phyloP scores from a whole-genome alignment of 2,888 invertebrate species.

The Drosophila algonquin region DNA sequence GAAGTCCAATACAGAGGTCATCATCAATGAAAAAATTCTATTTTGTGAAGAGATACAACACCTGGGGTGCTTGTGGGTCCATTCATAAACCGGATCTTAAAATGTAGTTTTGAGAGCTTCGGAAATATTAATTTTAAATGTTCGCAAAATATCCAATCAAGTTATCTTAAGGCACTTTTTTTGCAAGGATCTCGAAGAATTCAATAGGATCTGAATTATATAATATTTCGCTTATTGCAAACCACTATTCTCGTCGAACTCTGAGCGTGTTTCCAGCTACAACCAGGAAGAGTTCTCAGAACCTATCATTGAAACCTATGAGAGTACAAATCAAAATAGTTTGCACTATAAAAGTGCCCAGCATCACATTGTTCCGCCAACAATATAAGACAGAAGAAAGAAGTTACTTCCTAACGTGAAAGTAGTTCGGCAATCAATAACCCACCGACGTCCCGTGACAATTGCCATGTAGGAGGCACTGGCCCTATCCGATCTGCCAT shows the following conservation, averaged over 20 bases:
- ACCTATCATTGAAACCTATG: conserved; percentile 32
- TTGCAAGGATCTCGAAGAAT: too few species aligned
- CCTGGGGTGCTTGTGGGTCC: too few species aligned
- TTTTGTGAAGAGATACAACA: too few species aligned
- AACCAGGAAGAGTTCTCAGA: conserved; percentile 33
- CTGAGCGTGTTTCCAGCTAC: not conserved
- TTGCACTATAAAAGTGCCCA: conserved; percentile 36
- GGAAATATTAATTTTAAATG: too few species aligned
- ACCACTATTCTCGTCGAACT: not conserved
- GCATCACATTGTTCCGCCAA: conserved; percentile 48
- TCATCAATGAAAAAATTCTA: too few species aligned
- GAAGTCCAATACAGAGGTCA: too few species aligned
- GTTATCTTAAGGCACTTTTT: too few species aligned
- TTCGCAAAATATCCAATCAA: too few species aligned
- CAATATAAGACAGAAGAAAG: conserved; percentile 47
- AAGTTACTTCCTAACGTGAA: conserved; percentile 67
- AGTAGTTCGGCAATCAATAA: conserved; percentile 74
- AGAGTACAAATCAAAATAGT: conserved; percentile 25
- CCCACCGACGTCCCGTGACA: conserved; percentile 59
- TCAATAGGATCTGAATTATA: not conserved
- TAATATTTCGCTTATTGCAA: not conserved
- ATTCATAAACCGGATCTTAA: too few species aligned
- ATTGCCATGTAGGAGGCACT: conserved; percentile 70
- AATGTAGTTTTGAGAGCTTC: too few species aligned
- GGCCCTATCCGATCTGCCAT: conserved; percentile 55